Base-by-base conservation (phyloP, 2,113 vertebrate genomes). In the Serinus canaria region DNA sequence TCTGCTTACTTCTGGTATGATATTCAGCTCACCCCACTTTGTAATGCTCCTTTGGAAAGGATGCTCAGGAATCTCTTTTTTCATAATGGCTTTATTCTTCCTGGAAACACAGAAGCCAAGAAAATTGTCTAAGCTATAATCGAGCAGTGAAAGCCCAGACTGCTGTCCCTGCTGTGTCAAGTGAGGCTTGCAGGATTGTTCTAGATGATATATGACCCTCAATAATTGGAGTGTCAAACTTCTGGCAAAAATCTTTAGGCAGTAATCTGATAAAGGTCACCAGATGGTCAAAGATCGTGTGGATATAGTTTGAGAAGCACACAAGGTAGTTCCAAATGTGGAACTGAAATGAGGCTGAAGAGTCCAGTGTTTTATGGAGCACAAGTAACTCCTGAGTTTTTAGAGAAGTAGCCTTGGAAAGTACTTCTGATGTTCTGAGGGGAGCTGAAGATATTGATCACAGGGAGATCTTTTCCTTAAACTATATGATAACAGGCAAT, bases 211-310 rank as follows among this genome's bases (percentile, higher is more conserved):
- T 80, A 95, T 76, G 83, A 95, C 79, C 68, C 84, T 95, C 85
- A 90, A 80, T 94, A 95, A 94, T 66, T 55, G 59, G 88, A 95
- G 85, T 50, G 95, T 86, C 90, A 94, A 95, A 74, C 90, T 96
- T 88, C 75, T 90, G 90, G 90, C 94, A 94, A 95, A 94, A 94
- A 95, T 90, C 82, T 91, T 90, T 64, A 44, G 63, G 67, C 50
- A 79, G 90, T 96, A 95, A 96, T 90, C 85, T 94, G 95, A 96
- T 96, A 96, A 96, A 96, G 94, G 92, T 96, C 95, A 96, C 83
- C 92, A 95, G 79, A 95, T 96, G 88, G 92, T 88, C 85, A 92
- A 93, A 88, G 85, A 94, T 58, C 30, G 43, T 77, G 67, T 17
- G 46, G 30, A 33, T 90, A 77, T 12, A 73, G 92, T 80, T 46